Evolutionary conservation across 2,888 invertebrate species (phyloP).

Genomic region (Strigamia transsilvanica): DNA sequence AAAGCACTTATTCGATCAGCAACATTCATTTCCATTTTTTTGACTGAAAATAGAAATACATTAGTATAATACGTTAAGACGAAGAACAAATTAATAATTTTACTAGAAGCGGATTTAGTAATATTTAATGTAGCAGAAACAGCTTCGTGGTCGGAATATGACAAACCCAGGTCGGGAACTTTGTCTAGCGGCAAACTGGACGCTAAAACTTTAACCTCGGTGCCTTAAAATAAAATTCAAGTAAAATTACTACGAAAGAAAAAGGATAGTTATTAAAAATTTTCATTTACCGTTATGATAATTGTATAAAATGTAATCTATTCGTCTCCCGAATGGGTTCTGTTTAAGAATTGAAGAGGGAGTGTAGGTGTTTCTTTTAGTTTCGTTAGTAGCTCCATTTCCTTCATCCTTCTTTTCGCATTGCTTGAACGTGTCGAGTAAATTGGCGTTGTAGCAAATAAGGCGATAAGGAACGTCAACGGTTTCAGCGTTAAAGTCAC

Average conservation of each 20-base stretch:
- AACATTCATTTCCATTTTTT: slow-evolving; percentile 5
- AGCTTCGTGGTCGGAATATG: slow-evolving; percentile 92
- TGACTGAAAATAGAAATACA: slow-evolving; percentile 39
- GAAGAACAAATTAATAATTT: neutral
- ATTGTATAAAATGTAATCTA: slow-evolving; percentile 87
- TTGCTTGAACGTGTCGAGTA: slow-evolving; percentile 60
- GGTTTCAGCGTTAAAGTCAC: slow-evolving; percentile 93
- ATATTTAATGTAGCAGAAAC: slow-evolving; percentile 70
- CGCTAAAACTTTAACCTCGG: slow-evolving; percentile 56
- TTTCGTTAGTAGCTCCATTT: slow-evolving; percentile 77
- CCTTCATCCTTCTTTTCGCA: slow-evolving; percentile 58
- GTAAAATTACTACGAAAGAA: neutral
- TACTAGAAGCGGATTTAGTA: slow-evolving; percentile 54
- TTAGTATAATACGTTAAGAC: neutral
- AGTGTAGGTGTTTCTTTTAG: slow-evolving; percentile 84
- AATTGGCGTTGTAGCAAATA: slow-evolving; percentile 69
- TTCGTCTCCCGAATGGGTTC: slow-evolving; percentile 80
- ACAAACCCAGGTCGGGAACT: slow-evolving; percentile 76
- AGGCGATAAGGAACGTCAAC: slow-evolving; percentile 81
- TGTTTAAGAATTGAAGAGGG: slow-evolving; percentile 67
- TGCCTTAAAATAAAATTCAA: slow-evolving; percentile 54
- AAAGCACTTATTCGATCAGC: slow-evolving; percentile 35
- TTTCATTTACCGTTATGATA: slow-evolving; percentile 60
- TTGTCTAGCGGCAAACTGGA: slow-evolving; percentile 72
- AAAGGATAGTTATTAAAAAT: neutral